Percentiles rank a stretch among this genome's conserved stretches.
Conservation (phyloP, 2,113 vertebrate species). For the Rhabdomys dilectus region DNA sequence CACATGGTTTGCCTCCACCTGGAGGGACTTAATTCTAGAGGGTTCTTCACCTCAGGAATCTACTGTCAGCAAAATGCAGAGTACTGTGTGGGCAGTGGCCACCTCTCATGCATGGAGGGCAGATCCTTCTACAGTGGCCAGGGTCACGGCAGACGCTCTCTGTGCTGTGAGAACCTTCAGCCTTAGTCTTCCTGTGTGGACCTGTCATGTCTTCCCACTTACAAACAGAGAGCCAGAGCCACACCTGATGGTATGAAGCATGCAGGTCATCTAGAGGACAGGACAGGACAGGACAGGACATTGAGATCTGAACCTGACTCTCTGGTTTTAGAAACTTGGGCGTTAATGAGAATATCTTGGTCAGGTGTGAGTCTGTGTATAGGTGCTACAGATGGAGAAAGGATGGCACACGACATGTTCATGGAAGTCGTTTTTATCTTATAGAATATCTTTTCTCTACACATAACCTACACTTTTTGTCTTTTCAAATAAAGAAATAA, state of each 20-base stretch:
- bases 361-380: background rate
- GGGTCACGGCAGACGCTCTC: accelerated
- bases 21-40: background rate
- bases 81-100: accelerated
- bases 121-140: background rate
- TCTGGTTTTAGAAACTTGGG: background rate
- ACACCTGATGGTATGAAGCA: background rate
- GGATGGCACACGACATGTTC: accelerated
- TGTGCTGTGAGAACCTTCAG: no score
- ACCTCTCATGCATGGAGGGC: background rate
- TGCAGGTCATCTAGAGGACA: background rate
- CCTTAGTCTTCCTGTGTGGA: background rate
- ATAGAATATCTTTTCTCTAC: no score
- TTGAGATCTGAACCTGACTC: background rate
- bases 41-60: background rate
- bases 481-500: constrained; percentile 20
- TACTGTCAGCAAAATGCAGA: background rate
- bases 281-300: background rate
- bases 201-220: background rate
- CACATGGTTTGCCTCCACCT: background rate
- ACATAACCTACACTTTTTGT: background rate
- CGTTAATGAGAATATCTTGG: background rate
- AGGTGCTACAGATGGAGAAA: background rate
- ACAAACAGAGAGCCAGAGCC: background rate
- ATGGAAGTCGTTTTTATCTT: background rate